Evolutionary conservation across 2,888 invertebrate genomes (phyloP), one percentile per base, ranked within the genome.

Genomic region (Aspidiotus rigidus): DNA sequence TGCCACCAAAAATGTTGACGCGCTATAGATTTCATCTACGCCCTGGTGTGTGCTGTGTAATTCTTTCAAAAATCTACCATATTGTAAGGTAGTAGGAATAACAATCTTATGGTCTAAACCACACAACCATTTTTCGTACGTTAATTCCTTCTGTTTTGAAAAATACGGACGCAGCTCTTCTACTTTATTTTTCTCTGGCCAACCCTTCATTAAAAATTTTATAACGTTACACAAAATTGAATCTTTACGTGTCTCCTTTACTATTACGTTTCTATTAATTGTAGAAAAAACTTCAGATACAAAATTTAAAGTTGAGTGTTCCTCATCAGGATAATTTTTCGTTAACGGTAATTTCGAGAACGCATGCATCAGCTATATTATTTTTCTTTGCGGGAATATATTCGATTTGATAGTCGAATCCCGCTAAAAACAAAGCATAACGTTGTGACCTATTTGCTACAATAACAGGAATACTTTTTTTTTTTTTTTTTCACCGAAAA

Each of bases 11-110:
- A 28, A 28, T 28, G 5, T 13, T 17, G 10, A 62, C 62, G 11
- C 74, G 74, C 74, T 74, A 75, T 72, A 11, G 61, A 17, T 70
- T 75, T 75, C 64, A 73, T 75, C 69, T 8, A 75, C 72, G 8
- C 75, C 75, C 62, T 74, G 56, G 67, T 75, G 75, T 28, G 71
- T 66, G 15, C 55, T 40, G 72, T 75, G 74, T 28, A 75, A 62
- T 64, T 75, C 73, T 13, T 72, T 54, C 11, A 75, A n/a, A n/a
- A n/a, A n/a, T n/a, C n/a, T n/a, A 17, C 15, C n/a, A 13, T 40
- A n/a, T n/a, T n/a, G 61, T 61, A 61, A 61, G 16, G 17, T 2
- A 17, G 11, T 16, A 28, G 63, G 63, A 10, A 54, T 44, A n/a
- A 63, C 39, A 10, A 54, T 9, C 39, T 53, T 53, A 49, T 54